Percentiles rank a stretch among this genome's conserved stretches.
phyloP scores from a whole-genome alignment of 2,888 invertebrate species.

The Conchocele bisecta region DNA sequence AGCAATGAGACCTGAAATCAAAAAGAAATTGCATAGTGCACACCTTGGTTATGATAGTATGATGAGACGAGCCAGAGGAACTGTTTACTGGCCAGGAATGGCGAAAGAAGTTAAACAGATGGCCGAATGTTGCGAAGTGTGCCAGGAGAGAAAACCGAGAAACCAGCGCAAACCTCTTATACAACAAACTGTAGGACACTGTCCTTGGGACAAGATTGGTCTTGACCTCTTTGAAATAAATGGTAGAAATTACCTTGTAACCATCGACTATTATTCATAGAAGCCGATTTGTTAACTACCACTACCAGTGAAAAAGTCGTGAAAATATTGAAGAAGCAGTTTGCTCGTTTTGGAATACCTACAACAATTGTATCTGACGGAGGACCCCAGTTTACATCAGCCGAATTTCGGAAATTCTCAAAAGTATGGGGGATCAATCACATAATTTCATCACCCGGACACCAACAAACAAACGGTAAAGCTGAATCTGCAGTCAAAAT shows the following conservation, averaged over 20 bases:
- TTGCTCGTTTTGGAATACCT: slow-evolving; percentile 40
- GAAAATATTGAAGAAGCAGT: slow-evolving; percentile 42
- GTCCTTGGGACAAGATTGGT: slow-evolving; percentile 15
- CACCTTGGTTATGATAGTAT: slow-evolving; percentile 8
- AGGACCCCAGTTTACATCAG: slow-evolving; percentile 41
- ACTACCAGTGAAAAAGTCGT: slow-evolving; percentile 9
- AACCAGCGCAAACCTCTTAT: not conserved
- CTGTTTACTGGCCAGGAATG: slow-evolving; percentile 19
- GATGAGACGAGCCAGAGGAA: slow-evolving; percentile 1
- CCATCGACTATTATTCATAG: slow-evolving; percentile 50
- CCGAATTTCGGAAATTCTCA: slow-evolving; percentile 27
- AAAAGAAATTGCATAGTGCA: slow-evolving; percentile 9
- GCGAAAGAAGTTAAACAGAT: slow-evolving; percentile 5
- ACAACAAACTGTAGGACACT: slow-evolving; percentile 4
- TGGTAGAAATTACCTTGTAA: slow-evolving; percentile 24
- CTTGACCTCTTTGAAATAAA: slow-evolving; percentile 26
- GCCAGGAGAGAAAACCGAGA: not conserved
- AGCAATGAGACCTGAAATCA: slow-evolving; percentile 15
- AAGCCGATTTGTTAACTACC: slow-evolving; percentile 31
- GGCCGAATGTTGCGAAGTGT: not conserved
- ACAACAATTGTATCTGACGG: slow-evolving; percentile 32
- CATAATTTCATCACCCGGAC: slow-evolving; percentile 34
- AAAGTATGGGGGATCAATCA: slow-evolving; percentile 38
- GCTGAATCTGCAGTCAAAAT: slow-evolving; percentile 47
- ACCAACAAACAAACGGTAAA: slow-evolving; percentile 49